Base-by-base conservation (phyloP, 37 sponge, comb jelly and placozoan species). In the Cladorhizidae sp. region DNA sequence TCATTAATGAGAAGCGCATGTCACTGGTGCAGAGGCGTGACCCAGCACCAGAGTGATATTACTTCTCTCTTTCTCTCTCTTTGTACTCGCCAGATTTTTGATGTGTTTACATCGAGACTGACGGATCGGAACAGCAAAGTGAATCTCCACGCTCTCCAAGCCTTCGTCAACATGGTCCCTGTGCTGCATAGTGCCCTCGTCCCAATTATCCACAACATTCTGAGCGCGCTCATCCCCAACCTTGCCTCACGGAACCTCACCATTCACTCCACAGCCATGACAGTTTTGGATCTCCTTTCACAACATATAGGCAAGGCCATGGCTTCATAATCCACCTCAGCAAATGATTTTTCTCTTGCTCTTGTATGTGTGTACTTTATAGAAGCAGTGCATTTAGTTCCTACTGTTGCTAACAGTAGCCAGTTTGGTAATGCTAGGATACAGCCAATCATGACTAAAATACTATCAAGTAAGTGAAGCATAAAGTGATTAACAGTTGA, bases 111-210 rank as follows among this genome's bases (percentile, higher is more conserved):
- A 25, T 79, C 85, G 22, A 59, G 96, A 21, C 65, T 96, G 77
- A 87, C 89, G 9, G 96, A 96, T 65, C 74, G 88, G 17, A 96
- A 93, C 67, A 86, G 87, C 56, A 96, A 96, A 73, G 96, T 96
- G 65, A 96, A 96, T 70, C 70, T 90, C 14, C 81, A 61, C 8
- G 96, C 96, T 32, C 76, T 96, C 32, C 59, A 87, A 72, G 83
- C 81, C 26, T 90, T 96, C 77, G 50, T 71, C 39, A 73, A 78
- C 77, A 86, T 93, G 64, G 74, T 93, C 40, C 88, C 92, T 28
- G 64, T 87, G 11, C 88, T 96, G 38, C 67, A 85, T 12, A 64
- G 83, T 32, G 51, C 63, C 38, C 84, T 96, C 12, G 57, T n/a
- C 36, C 88, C 92, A 38, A 79, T 87, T 18, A 40, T 87, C 15